These are phyloP conservation scores for Tanypteryx hageni DNA, from an alignment of 2,888 invertebrate species.

Conservation along the genomic window DNA sequence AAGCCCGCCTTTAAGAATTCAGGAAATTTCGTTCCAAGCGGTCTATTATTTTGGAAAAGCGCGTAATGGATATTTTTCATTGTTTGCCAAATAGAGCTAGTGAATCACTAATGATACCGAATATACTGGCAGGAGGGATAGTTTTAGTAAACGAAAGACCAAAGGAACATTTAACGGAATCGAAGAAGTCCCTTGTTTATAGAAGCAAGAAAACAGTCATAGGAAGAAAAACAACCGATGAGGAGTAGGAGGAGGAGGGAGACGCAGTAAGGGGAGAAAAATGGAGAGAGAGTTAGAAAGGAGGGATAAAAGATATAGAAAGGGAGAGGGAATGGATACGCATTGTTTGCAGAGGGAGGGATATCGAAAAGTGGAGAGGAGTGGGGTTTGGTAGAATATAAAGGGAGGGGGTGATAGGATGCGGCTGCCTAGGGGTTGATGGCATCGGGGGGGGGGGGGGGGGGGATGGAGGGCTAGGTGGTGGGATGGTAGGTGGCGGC, in stretches of 20 bases:
- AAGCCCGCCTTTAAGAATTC: no score
- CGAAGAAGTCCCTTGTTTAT: neutral
- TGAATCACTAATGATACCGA: no score
- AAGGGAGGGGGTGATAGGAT: neutral
- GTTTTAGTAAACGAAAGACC: no score
- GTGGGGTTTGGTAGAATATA: neutral
- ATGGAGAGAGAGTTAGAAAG: neutral
- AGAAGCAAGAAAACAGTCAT: neutral
- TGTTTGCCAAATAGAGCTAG: no score
- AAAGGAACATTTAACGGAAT: no score
- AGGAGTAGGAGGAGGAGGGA: neutral
- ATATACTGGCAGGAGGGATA: no score
- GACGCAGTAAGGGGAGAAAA: neutral
- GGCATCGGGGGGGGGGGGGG: neutral
- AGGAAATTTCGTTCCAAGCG: no score
- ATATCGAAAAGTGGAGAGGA: neutral
- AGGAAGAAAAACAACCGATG: neutral
- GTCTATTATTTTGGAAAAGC: no score
- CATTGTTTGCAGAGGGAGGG: slow-evolving; percentile 44
- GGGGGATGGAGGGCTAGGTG: neutral
- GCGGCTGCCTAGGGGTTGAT: slow-evolving; percentile 22
- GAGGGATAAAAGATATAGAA: neutral
- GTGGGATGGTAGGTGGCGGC: neutral
- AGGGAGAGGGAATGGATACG: slow-evolving; percentile 33
- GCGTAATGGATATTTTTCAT: no score